Conservation (phyloP, 2,888 invertebrate species). For the Tyria jacobaeae region DNA sequence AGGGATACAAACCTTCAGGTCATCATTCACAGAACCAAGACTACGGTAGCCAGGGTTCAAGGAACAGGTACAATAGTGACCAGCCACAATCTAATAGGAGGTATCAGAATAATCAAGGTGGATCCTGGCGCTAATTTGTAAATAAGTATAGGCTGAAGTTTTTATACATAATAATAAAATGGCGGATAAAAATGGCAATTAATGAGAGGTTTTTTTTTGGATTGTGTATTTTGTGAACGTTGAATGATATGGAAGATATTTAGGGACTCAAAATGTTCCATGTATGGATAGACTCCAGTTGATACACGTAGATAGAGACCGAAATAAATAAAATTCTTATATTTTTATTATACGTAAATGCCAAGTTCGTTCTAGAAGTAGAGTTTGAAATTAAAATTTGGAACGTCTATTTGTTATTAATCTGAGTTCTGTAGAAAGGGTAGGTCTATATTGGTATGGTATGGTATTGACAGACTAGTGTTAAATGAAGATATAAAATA, state of each 20-base stretch:
- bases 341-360: neutral
- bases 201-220: neutral
- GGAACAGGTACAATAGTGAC: constrained; percentile 35
- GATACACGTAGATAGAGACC: neutral
- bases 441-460: too few relatives aligned
- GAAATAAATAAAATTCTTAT: neutral
- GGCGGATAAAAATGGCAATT: neutral
- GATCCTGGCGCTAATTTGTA: constrained; percentile 35
- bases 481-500: too few relatives aligned
- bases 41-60: constrained; percentile 36
- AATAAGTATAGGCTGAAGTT: neutral
- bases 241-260: too few relatives aligned
- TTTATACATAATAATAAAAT: constrained; percentile 5
- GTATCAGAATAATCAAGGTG: constrained; percentile 43
- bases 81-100: constrained; percentile 33
- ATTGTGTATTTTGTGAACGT: constrained; percentile 3
- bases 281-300: neutral
- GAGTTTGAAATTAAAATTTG: neutral
- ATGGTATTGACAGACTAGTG: too few relatives aligned
- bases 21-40: constrained; percentile 36
- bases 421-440: neutral
- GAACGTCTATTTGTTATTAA: neutral
- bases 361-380: neutral
- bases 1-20: constrained; percentile 21
- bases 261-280: neutral